phyloP scores from a whole-genome alignment of 2,888 invertebrate genomes.

The Pegoplata infirma region DNA sequence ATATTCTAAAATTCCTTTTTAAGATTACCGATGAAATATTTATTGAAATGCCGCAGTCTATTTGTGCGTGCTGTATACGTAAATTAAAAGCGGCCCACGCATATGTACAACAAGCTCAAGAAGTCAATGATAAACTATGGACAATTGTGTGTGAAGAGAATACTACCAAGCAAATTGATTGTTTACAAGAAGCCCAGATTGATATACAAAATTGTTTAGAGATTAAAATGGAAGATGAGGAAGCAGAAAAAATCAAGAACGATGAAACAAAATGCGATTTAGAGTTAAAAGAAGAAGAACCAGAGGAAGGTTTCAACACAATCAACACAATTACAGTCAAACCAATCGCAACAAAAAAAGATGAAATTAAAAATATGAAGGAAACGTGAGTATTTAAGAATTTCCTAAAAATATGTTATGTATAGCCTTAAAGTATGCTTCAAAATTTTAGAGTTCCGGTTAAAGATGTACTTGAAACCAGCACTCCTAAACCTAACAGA shows the following conservation, averaged over 20 bases:
- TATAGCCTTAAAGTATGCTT: not conserved
- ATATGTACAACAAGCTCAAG: constrained; percentile 36
- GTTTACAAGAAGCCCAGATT: constrained; percentile 54
- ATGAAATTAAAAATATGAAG: not conserved
- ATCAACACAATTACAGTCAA: not conserved
- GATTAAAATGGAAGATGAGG: constrained; percentile 47
- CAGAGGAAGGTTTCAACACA: not conserved
- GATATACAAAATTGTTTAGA: constrained; percentile 56
- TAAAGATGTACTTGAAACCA: constrained; percentile 25
- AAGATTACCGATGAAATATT: constrained; percentile 18
- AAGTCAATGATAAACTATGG: constrained; percentile 42
- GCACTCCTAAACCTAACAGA: not conserved
- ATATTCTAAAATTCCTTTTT: too few species aligned
- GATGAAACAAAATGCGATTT: not conserved
- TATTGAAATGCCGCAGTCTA: constrained; percentile 15
- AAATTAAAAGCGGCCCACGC: constrained; percentile 42
- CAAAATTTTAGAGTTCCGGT: not conserved
- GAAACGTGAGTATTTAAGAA: not conserved
- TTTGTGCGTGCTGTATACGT: constrained; percentile 39
- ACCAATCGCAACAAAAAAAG: not conserved
- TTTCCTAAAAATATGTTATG: too few species aligned
- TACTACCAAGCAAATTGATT: constrained; percentile 39
- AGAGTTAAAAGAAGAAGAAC: not conserved
- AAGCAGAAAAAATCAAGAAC: not conserved
- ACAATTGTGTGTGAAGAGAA: constrained; percentile 7